phyloP scores from a whole-genome alignment of 2,797 vertebrate genomes.

The Falco novaeseelandiae region DNA sequence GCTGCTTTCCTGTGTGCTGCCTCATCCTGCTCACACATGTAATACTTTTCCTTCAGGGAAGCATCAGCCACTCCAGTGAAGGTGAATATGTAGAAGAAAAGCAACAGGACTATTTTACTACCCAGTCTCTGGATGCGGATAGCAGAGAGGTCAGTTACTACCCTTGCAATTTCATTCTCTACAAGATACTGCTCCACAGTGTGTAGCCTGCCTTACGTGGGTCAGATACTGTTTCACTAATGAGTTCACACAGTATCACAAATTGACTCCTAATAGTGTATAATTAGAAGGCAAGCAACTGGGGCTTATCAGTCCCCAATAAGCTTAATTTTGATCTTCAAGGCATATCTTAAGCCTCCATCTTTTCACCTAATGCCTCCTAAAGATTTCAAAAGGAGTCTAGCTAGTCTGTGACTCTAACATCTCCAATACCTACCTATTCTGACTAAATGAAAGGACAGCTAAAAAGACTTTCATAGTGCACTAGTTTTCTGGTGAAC shows the following conservation, averaged over 20 bases:
- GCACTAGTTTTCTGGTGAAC: background rate
- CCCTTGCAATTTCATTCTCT: background rate
- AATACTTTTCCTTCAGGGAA: background rate
- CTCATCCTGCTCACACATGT: background rate
- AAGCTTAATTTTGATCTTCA: background rate
- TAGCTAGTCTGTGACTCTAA: background rate
- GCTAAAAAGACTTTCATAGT: background rate
- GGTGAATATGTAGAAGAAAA: background rate
- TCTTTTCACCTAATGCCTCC: background rate
- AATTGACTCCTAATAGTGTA: background rate
- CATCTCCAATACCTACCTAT: background rate
- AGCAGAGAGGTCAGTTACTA: background rate
- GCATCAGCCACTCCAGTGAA: background rate
- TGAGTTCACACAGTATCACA: background rate
- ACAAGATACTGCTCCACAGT: background rate
- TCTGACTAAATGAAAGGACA: background rate
- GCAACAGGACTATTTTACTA: background rate
- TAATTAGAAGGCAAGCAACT: background rate
- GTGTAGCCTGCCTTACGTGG: background rate
- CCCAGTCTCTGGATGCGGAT: background rate
- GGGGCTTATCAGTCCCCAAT: background rate
- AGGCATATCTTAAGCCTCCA: background rate
- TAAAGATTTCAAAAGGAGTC: background rate
- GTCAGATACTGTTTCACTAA: background rate
- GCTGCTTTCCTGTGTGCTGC: background rate